Conservation (phyloP, 2,113 vertebrate genomes). For the Psettodes erumei region DNA sequence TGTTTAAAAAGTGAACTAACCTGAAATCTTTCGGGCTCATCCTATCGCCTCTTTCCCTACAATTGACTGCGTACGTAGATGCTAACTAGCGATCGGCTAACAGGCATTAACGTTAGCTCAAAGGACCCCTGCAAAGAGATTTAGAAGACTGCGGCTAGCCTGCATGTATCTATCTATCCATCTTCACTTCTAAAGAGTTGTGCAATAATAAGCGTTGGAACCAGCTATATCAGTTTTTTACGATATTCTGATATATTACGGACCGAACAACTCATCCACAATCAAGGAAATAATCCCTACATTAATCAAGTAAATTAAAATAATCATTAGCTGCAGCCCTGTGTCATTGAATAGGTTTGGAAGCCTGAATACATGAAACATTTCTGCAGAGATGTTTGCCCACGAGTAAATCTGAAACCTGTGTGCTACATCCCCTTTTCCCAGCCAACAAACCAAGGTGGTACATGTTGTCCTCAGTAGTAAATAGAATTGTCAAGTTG, state of each 20-base stretch:
- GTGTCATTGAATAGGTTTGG: not conserved
- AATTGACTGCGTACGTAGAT: constrained; percentile 52
- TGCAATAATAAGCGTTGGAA: not conserved
- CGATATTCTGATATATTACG: not conserved
- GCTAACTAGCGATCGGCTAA: constrained; percentile 21
- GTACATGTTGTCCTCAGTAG: no score
- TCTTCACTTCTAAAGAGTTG: not conserved
- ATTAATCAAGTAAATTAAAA: not conserved
- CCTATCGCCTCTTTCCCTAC: constrained; percentile 23
- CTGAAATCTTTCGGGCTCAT: constrained; percentile 55
- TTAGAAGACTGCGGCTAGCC: constrained; percentile 14
- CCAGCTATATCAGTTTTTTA: no score
- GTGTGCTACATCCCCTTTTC: no score
- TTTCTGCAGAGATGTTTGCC: not conserved
- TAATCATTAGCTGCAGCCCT: not conserved
- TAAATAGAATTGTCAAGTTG: no score
- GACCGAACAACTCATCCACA: not conserved
- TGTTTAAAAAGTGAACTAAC: constrained; percentile 36
- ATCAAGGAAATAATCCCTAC: not conserved
- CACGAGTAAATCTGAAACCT: no score
- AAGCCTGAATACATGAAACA: not conserved
- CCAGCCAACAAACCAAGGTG: no score
- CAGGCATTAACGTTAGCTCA: constrained; percentile 10
- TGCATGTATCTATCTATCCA: constrained; percentile 2
- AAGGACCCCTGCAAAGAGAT: constrained; percentile 44